Percentiles rank a stretch among this genome's conserved stretches.
Conservation (phyloP, 2,797 vertebrate genomes). For the Setipinna tenuifilis region DNA sequence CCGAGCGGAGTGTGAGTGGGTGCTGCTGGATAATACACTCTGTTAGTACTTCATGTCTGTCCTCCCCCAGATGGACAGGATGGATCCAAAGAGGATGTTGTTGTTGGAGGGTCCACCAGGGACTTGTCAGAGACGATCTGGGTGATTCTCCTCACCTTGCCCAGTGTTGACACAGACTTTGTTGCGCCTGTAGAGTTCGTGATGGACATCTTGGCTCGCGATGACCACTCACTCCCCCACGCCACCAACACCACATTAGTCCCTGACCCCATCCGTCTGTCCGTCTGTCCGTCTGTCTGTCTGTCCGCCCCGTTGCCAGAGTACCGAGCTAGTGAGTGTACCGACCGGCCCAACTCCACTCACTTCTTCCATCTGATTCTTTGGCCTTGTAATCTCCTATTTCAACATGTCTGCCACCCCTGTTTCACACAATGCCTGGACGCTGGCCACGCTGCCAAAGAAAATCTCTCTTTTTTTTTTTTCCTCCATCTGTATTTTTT, state of each 20-base stretch:
- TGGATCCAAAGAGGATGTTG: conserved; percentile 20
- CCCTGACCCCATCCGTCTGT: background rate
- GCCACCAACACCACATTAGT: background rate
- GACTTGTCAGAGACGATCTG: conserved; percentile 19
- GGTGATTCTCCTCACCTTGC: conserved; percentile 22
- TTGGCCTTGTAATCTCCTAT: conserved; percentile 25
- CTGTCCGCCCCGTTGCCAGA: background rate
- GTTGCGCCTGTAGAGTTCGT: background rate
- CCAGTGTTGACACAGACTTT: background rate
- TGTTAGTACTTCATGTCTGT: background rate
- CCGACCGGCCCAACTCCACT: background rate
- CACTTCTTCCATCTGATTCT: conserved; percentile 14
- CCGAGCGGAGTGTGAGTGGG: background rate
- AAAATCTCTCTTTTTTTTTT: conserved; percentile 6
- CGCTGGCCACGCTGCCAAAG: background rate
- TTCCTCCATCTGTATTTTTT: background rate
- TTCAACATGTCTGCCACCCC: conserved; percentile 18
- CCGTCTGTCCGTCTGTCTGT: no score
- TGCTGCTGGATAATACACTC: background rate
- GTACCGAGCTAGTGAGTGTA: background rate
- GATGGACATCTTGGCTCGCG: background rate
- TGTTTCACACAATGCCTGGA: conserved; percentile 14
- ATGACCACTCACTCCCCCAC: background rate
- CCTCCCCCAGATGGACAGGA: background rate
- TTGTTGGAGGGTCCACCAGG: conserved; percentile 4